Conservation (phyloP, 2,888 invertebrate species). For the Pinctada fucata region DNA sequence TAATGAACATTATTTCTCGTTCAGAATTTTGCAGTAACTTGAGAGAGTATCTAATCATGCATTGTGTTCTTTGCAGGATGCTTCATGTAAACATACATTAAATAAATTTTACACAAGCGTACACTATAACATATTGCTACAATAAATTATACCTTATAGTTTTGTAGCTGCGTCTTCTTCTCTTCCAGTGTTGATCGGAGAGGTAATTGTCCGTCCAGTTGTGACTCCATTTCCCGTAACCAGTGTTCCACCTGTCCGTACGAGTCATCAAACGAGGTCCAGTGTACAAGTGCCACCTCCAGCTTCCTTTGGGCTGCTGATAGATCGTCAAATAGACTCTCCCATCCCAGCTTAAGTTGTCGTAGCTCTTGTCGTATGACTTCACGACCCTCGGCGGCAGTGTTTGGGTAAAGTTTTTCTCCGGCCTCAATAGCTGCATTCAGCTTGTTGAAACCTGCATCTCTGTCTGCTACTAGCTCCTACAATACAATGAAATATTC, state of each 20-base stretch:
- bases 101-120: no score
- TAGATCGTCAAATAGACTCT: constrained; percentile 89
- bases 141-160: constrained; percentile 56
- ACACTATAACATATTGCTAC: no score
- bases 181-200: constrained; percentile 92
- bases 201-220: constrained; percentile 87
- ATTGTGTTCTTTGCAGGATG: no score
- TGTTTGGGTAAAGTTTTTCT: constrained; percentile 94
- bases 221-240: constrained; percentile 86
- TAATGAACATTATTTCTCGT: no score
- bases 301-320: constrained; percentile 89
- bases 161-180: constrained; percentile 86
- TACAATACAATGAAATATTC: constrained; percentile 45
- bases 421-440: constrained; percentile 86
- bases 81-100: no score
- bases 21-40: no score
- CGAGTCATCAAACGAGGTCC: constrained; percentile 95
- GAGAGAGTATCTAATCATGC: no score
- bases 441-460: constrained; percentile 89
- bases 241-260: constrained; percentile 87
- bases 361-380: constrained; percentile 90
- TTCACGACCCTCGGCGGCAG: constrained; percentile 93
- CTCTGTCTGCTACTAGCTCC: constrained; percentile 83
- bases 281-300: constrained; percentile 91
- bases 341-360: constrained; percentile 90